phyloP scores from a whole-genome alignment of 2,797 vertebrate genomes.

The Helicolenus hilgendorfi region DNA sequence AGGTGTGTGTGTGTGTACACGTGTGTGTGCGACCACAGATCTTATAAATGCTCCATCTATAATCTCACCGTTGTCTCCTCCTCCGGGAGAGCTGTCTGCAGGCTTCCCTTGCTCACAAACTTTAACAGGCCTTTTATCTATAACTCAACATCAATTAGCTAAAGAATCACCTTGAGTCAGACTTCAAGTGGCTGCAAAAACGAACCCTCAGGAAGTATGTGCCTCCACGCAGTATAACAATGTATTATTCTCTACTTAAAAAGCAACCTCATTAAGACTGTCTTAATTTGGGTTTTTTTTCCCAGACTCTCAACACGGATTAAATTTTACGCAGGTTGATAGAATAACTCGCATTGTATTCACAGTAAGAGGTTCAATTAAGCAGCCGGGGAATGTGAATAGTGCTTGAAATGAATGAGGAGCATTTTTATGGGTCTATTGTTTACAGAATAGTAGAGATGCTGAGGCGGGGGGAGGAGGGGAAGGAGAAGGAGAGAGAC shows the following conservation, averaged over 20 bases:
- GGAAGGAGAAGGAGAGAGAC: constrained; percentile 7
- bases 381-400: constrained; percentile 50
- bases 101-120: neutral
- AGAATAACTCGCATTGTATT: constrained; percentile 49
- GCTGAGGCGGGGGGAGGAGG: neutral
- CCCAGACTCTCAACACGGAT: constrained; percentile 55
- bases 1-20: neutral
- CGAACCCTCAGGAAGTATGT: neutral
- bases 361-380: constrained; percentile 66
- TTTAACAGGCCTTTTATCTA: constrained; percentile 14
- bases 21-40: neutral
- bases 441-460: constrained; percentile 54
- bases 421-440: constrained; percentile 58
- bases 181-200: constrained; percentile 37
- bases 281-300: constrained; percentile 49
- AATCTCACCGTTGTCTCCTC: neutral
- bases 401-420: constrained; percentile 69
- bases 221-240: constrained; percentile 14
- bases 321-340: constrained; percentile 55
- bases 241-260: constrained; percentile 39
- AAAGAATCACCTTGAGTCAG: constrained; percentile 8
- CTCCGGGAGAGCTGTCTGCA: neutral
- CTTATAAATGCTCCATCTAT: constrained; percentile 29
- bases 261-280: constrained; percentile 45
- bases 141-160: constrained; percentile 35